These are phyloP conservation scores for Crocallis elinguaria DNA, from an alignment of 2,888 invertebrate species.

Conservation along the genomic window DNA sequence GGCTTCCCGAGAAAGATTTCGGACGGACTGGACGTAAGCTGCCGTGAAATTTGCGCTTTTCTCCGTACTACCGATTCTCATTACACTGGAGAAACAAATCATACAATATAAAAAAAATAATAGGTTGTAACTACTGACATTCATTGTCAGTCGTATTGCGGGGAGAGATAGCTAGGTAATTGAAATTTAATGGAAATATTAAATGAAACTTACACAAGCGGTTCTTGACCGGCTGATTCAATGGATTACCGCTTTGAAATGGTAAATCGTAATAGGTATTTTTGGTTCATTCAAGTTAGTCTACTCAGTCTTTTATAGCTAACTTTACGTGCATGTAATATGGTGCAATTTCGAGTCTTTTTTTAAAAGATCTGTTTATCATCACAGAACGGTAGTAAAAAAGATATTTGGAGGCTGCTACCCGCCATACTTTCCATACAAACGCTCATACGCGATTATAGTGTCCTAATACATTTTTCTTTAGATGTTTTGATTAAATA, in stretches of 20 bases:
- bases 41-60: slow-evolving; percentile 66
- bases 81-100: slow-evolving; percentile 46
- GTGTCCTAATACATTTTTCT: too few relatives aligned
- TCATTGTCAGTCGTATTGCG: slow-evolving; percentile 8
- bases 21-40: slow-evolving; percentile 52
- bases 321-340: too few relatives aligned
- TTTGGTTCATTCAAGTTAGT: not conserved
- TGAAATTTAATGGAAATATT: slow-evolving; percentile 19
- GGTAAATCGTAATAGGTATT: not conserved
- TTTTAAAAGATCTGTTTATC: too few relatives aligned
- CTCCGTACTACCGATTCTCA: slow-evolving; percentile 48
- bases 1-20: slow-evolving; percentile 57
- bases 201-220: slow-evolving; percentile 1
- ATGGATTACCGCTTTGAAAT: not conserved
- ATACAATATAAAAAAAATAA: slow-evolving; percentile 1
- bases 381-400: too few relatives aligned
- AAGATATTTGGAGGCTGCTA: too few relatives aligned
- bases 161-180: slow-evolving; percentile 2
- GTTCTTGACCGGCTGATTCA: not conserved
- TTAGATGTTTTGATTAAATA: too few relatives aligned
- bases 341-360: too few relatives aligned
- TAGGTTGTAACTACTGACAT: slow-evolving; percentile 6
- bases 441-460: too few relatives aligned
- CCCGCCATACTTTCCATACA: too few relatives aligned
- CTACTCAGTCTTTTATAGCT: too few relatives aligned